A percentile compares a stretch with the other conserved stretches of the same genome.
phyloP scores from a whole-genome alignment of 64 coral and sea anemone genomes.

The Cladopsammia gracilis region DNA sequence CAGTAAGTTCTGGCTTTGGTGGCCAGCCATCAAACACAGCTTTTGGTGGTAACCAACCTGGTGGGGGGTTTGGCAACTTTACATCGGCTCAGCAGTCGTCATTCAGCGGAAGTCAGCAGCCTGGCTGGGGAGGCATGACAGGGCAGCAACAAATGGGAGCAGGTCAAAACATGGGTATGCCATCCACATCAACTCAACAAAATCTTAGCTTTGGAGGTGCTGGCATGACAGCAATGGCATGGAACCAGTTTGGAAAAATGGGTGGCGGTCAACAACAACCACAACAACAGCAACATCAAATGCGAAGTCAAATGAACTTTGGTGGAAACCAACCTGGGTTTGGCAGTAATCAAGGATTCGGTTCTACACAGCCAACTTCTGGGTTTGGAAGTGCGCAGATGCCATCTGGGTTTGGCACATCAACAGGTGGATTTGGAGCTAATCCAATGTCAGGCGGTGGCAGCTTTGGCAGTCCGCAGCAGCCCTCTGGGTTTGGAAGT shows the following conservation, averaged over 20 bases:
- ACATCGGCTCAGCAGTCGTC: conserved; percentile 34
- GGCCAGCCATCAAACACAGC: neutral
- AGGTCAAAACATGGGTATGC: conserved; percentile 63
- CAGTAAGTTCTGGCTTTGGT: conserved; percentile 23
- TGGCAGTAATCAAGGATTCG: conserved; percentile 58
- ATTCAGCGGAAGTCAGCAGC: conserved; percentile 46
- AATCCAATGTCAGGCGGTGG: neutral
- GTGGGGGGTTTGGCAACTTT: conserved; percentile 81
- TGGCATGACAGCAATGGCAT: conserved; percentile 91
- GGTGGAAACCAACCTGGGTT: conserved; percentile 67
- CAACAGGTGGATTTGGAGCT: conserved; percentile 45
- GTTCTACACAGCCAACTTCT: conserved; percentile 37
- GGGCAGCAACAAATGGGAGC: conserved; percentile 31
- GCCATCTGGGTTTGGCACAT: conserved; percentile 31
- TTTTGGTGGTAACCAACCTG: conserved; percentile 1
- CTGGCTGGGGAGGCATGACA: conserved; percentile 74
- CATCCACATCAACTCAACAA: conserved; percentile 60
- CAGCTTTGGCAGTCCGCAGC: conserved; percentile 49
- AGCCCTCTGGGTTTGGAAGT: conserved; percentile 30
- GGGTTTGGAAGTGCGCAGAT: conserved; percentile 49
- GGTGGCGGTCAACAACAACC: conserved; percentile 50
- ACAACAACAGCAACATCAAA: conserved; percentile 56
- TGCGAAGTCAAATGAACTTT: conserved; percentile 78
- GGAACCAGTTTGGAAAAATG: conserved; percentile 94
- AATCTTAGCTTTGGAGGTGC: conserved; percentile 96